Evolutionary conservation across 2,888 invertebrate species (phyloP).

Genomic region (Malachius bipustulatus): DNA sequence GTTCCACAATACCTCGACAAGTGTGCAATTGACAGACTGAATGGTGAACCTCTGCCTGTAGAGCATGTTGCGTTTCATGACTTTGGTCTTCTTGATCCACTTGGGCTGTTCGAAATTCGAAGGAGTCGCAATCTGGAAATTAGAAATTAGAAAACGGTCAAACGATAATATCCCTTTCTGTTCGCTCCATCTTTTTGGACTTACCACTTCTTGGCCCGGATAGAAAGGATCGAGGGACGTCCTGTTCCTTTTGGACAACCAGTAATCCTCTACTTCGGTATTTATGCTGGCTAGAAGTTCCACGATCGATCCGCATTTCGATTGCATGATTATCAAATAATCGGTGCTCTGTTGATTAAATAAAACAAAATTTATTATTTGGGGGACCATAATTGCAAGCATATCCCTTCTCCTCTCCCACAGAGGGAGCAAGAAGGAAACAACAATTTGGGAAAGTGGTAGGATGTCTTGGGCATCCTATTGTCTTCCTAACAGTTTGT

Average conservation of each 20-base stretch:
- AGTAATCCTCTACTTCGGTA: constrained; percentile 33
- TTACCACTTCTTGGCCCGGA: constrained; percentile 36
- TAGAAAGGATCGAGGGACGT: constrained; percentile 30
- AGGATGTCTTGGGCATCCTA: no score
- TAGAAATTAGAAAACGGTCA: no score
- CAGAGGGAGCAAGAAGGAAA: no score
- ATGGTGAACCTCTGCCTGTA: constrained; percentile 52
- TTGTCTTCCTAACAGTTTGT: no score
- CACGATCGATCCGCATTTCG: constrained; percentile 34
- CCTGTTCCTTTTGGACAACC: constrained; percentile 30
- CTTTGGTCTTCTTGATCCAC: constrained; percentile 68
- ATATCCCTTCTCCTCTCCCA: no score
- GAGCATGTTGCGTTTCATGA: constrained; percentile 45
- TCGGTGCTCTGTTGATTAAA: no score
- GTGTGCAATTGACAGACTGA: constrained; percentile 67
- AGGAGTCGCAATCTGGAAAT: constrained; percentile 38
- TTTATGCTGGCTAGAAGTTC: constrained; percentile 33
- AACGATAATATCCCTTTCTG: no score
- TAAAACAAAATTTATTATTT: no score
- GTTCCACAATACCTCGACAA: constrained; percentile 78
- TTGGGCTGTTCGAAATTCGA: constrained; percentile 63
- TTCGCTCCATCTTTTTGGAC: constrained; percentile 14
- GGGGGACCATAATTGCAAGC: no score
- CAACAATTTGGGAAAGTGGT: no score
- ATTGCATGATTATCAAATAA: constrained; percentile 33